Base-by-base conservation (phyloP, 2,113 vertebrate genomes). In the Oxyura jamaicensis region DNA sequence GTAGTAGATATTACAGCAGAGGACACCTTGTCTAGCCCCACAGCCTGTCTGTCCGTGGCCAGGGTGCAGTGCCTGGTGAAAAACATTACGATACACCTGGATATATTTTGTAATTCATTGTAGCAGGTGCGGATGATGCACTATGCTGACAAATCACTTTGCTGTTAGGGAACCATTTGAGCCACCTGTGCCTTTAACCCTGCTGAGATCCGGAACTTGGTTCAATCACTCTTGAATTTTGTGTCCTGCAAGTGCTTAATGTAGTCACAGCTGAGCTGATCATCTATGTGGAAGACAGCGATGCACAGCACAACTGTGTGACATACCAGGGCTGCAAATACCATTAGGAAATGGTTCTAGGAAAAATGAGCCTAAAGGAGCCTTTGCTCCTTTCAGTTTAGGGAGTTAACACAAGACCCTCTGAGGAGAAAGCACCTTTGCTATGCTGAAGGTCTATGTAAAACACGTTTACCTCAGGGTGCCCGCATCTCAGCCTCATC, bases 401-500 rank as follows among this genome's bases (percentile, higher is more conserved):
- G 41, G 46, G 33, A 35, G 8, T 52, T 52, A 36, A 71, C 13
- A 20, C n/a, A 19, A 28, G n/a, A 35, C 11, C 71, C 12, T n/a
- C n/a, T 0, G 0, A 67, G 56, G 36, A 29, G 20, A 74, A 25
- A 59, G 25, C 31, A 39, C 9, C 62, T 42, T 52, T 8, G 2
- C 81, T 14, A 8, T 13, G 1, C 3, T 10, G 25, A 36, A 46
- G 63, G 5, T 68, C 19, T 44, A 33, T 25, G 23, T 53, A 28
- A 39, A 33, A 36, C 15, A 4, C 0, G 6, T 19, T 13, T 31
- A 3, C 2, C 36, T 35, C n/a, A 0, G 6, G 21, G 44, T 8
- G 1, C 55, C 39, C 0, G 0, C 53, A 19, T 29, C 8, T 58
- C 59, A 29, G n/a, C 53, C 16, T 29, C n/a, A 5, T 8, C 25